Percentiles rank a stretch among this genome's conserved stretches.
These are phyloP conservation scores for Botia kubotai DNA, from an alignment of 2,797 vertebrate genomes.

Conservation along the genomic window DNA sequence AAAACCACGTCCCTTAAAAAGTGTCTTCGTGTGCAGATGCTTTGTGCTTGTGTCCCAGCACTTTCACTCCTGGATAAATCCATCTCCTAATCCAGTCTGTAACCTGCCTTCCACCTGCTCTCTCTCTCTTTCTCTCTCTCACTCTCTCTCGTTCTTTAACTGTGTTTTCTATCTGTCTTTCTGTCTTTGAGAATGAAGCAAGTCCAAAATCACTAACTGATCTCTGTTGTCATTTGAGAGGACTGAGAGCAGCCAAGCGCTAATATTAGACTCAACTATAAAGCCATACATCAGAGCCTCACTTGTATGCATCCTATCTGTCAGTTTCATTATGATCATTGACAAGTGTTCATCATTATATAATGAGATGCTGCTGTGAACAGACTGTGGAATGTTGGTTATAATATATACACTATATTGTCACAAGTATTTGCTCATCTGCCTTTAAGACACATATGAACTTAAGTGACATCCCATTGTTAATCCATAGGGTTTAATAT, in stretches of 20 bases:
- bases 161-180: conserved; percentile 17
- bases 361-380: background rate
- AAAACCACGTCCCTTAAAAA: conserved; percentile 78
- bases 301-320: conserved; percentile 12
- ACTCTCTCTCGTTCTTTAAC: conserved; percentile 4
- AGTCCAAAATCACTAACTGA: conserved; percentile 47
- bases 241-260: conserved; percentile 72
- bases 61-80: conserved; percentile 64
- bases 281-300: conserved; percentile 71
- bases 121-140: conserved; percentile 4
- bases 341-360: background rate
- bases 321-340: background rate
- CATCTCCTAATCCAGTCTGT: conserved; percentile 66
- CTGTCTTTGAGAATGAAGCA: conserved; percentile 39
- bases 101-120: conserved; percentile 32
- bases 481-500: no score
- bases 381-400: no score
- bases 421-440: no score
- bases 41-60: conserved; percentile 28
- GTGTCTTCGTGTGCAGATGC: conserved; percentile 62
- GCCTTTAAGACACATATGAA: no score
- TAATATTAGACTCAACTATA: conserved; percentile 81
- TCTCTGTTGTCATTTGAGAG: conserved; percentile 78
- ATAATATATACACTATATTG: background rate
- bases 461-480: no score